These are phyloP conservation scores for Brenthis ino DNA, from an alignment of 2,888 invertebrate species.

Conservation along the genomic window DNA sequence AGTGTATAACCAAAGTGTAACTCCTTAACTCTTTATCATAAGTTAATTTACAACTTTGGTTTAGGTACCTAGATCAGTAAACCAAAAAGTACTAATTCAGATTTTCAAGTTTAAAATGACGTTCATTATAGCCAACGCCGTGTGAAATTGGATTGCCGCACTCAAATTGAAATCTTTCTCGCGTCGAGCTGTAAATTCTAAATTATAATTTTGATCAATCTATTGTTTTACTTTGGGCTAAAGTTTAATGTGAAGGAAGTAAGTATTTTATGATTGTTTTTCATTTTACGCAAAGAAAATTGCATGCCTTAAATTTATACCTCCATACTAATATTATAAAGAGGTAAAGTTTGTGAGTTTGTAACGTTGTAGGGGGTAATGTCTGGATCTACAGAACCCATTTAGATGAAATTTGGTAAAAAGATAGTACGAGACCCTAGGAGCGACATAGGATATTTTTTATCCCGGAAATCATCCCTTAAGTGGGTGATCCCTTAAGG, in stretches of 20 bases:
- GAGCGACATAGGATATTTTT: too few species aligned
- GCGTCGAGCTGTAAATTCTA: conserved; percentile 24
- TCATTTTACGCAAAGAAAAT: too few species aligned
- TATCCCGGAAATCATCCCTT: too few species aligned
- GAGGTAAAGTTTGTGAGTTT: too few species aligned
- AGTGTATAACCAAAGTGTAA: neutral
- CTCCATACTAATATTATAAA: too few species aligned
- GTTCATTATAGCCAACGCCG: conserved; percentile 35
- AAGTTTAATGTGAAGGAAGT: neutral
- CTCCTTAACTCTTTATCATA: conserved; percentile 24
- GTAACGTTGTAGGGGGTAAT: too few species aligned
- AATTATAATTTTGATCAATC: conserved; percentile 26
- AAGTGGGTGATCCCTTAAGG: too few species aligned
- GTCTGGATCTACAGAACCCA: too few species aligned
- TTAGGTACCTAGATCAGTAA: conserved; percentile 20
- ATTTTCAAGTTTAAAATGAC: conserved; percentile 31
- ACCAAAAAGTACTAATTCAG: conserved; percentile 24
- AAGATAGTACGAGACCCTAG: too few species aligned
- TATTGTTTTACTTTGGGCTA: conserved; percentile 8
- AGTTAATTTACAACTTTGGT: conserved; percentile 27
- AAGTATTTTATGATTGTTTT: too few species aligned
- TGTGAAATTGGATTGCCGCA: conserved; percentile 38
- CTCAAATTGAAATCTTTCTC: conserved; percentile 35
- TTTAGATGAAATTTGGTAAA: too few species aligned
- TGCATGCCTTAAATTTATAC: too few species aligned